Evolutionary conservation across 2,888 invertebrate genomes (phyloP), one percentile per base, ranked within the genome.

Genomic region (Phlogophora meticulosa): DNA sequence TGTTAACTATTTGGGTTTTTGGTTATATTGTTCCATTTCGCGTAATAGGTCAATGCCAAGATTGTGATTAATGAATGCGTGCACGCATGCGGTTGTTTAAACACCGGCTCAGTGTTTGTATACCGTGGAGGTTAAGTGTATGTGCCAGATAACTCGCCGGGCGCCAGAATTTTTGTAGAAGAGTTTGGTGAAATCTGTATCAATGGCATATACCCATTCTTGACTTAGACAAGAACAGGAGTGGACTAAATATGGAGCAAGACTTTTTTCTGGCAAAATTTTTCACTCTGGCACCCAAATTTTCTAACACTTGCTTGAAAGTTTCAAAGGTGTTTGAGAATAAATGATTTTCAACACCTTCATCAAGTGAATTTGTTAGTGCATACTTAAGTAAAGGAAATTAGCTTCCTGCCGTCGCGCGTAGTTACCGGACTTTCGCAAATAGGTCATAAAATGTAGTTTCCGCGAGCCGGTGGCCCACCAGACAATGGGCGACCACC

Each of bases 401-500:
- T 75, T 56, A 60, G 76, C 78, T 89, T 87, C 86, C 86, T 75
- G 71, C 42, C 64, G 68, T 83, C 55, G 78, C 70, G 86, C 87
- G 84, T 83, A 86, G 87, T 89, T 90, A 90, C 91, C 84, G 87
- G 83, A 86, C 76, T 82, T 78, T 68, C 69, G 85, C 81, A 89
- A 91, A 88, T 90, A 83, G 90, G 88, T 88, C 89, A 87, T 86
- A 88, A 88, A 89, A 87, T 84, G 80, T 75, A 83, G 85, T 87
- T 90, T 88, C 88, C 89, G 89, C 88, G 85, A 90, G 88, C 84
- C 87, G 86, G 85, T 84, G 88, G 88, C 88, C 86, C 80, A 82
- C 72, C 90, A 89, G 91, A 93, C 93, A 92, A 92, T 92, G 87
- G 88, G 85, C 86, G 85, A 85, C 87, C 88, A 88, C 86, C 87